These are phyloP conservation scores for Pecten maximus DNA, from an alignment of 2,888 invertebrate species.

Conservation along the genomic window DNA sequence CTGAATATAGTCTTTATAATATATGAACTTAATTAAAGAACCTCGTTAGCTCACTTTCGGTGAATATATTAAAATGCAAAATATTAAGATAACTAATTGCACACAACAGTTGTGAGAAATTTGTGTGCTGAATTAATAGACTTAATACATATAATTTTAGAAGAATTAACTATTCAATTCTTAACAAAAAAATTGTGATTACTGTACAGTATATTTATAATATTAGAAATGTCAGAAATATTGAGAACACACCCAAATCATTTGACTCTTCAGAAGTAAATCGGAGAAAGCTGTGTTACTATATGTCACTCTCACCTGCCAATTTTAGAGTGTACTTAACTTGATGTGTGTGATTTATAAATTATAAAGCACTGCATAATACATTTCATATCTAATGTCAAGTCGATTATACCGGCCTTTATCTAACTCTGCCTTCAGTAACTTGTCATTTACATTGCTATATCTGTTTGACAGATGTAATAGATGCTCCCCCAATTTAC, in stretches of 20 bases:
- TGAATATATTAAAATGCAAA: no score
- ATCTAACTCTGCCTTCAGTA: neutral
- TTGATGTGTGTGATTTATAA: neutral
- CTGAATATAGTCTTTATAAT: no score
- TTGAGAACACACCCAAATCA: neutral
- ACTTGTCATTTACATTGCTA: neutral
- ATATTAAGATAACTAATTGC: no score
- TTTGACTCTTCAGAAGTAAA: neutral
- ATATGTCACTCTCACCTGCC: neutral
- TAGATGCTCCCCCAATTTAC: neutral
- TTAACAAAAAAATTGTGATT: no score
- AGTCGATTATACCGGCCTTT: neutral
- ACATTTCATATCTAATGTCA: conserved; percentile 5
- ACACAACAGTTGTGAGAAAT: no score
- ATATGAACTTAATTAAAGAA: no score
- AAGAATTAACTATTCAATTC: no score
- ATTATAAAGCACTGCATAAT: conserved; percentile 13
- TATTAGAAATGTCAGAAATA: neutral
- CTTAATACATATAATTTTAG: no score
- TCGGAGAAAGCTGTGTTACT: neutral
- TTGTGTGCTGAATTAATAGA: no score
- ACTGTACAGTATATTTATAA: no score
- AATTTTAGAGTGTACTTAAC: neutral
- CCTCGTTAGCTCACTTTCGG: no score
- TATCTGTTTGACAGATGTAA: conserved; percentile 3